Percentiles rank a stretch among this genome's conserved stretches.
Evolutionary conservation across 2,113 vertebrate genomes (phyloP).

Genomic region (Scomber japonicus): DNA sequence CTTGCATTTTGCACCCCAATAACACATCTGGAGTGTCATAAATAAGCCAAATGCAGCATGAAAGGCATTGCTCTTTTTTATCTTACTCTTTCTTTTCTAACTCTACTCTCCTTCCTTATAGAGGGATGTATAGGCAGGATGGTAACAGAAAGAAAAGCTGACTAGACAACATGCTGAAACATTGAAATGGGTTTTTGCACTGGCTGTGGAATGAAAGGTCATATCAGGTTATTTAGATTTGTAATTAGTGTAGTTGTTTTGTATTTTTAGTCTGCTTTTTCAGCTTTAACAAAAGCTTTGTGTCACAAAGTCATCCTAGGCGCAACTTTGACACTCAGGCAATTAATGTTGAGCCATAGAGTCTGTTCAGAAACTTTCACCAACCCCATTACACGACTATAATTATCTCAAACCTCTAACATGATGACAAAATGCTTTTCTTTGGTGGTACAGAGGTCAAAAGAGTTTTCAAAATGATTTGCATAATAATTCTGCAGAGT

Average conservation of each 20-base stretch:
- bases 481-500: constrained; percentile 40
- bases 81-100: constrained; percentile 12
- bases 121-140: background rate
- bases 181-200: background rate
- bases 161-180: background rate
- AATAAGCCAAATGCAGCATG: constrained; percentile 45
- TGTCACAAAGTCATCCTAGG: constrained; percentile 9
- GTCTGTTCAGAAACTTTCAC: constrained; percentile 12
- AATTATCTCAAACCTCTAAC: constrained; percentile 26
- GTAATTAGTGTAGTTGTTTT: constrained; percentile 10
- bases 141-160: background rate
- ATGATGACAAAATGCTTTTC: constrained; percentile 9
- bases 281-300: background rate
- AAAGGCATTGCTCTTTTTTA: constrained; percentile 29
- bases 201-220: background rate
- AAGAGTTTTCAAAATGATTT: constrained; percentile 53
- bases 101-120: background rate
- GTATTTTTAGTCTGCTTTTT: constrained; percentile 14
- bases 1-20: constrained; percentile 63
- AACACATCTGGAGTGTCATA: constrained; percentile 55
- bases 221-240: background rate
- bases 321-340: constrained; percentile 19
- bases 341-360: constrained; percentile 19
- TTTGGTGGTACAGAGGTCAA: constrained; percentile 13
- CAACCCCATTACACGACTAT: constrained; percentile 11